These are phyloP conservation scores for Rhyacophila evoluta DNA, from an alignment of 2,888 invertebrate genomes.

Conservation along the genomic window DNA sequence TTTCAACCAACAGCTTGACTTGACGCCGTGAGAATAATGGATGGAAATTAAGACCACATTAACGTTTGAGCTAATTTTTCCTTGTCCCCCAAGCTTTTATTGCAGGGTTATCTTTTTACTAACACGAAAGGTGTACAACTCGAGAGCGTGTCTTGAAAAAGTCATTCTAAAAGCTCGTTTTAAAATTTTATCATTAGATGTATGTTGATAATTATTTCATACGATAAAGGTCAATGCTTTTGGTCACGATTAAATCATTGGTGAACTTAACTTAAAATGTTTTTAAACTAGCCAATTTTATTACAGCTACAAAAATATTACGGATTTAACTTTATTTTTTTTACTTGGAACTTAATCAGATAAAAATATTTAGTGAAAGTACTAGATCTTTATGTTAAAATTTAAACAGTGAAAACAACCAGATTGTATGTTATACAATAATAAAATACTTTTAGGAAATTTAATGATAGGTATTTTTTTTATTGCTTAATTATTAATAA, in stretches of 20 bases:
- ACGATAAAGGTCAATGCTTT: neutral
- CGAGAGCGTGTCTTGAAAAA: neutral
- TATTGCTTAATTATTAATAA: too few species aligned
- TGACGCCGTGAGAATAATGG: constrained; percentile 25
- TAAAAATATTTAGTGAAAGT: too few species aligned
- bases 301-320: too few species aligned
- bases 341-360: too few species aligned
- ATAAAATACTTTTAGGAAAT: too few species aligned
- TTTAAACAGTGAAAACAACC: too few species aligned
- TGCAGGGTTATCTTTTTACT: neutral
- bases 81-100: constrained; percentile 15
- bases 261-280: too few species aligned
- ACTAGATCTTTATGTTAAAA: too few species aligned
- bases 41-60: constrained; percentile 26
- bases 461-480: too few species aligned
- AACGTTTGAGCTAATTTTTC: constrained; percentile 11
- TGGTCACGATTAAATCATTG: neutral
- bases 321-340: too few species aligned
- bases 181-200: neutral
- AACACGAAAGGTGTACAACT: constrained; percentile 15
- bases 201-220: neutral
- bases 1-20: neutral
- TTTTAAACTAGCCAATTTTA: too few species aligned
- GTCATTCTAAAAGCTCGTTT: neutral
- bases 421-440: too few species aligned